These are phyloP conservation scores for Nemotelus nigrinus DNA, from an alignment of 2,888 invertebrate genomes.

Conservation along the genomic window DNA sequence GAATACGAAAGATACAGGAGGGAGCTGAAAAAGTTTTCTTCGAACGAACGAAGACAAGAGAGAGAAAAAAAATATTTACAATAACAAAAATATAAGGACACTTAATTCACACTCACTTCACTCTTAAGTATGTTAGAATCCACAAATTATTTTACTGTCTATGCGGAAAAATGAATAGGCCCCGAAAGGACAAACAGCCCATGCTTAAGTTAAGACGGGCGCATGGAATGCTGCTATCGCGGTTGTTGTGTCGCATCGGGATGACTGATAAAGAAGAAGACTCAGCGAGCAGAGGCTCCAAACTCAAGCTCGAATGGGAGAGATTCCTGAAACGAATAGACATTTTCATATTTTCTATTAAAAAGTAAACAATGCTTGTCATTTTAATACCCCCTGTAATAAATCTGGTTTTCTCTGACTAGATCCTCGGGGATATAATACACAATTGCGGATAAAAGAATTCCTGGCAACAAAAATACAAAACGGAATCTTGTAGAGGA, in stretches of 20 bases:
- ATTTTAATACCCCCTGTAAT: conserved; percentile 37
- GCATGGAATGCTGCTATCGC: no score
- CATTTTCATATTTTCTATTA: conserved; percentile 39
- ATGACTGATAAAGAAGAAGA: no score
- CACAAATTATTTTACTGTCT: conserved; percentile 24
- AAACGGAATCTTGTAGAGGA: no score
- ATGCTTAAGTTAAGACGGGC: no score
- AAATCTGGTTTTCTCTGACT: conserved; percentile 20
- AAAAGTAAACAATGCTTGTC: conserved; percentile 40
- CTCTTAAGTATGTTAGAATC: conserved; percentile 15
- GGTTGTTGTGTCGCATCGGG: no score
- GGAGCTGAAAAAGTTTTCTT: background rate
- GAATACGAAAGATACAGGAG: background rate
- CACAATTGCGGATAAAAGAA: background rate
- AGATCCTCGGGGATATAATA: background rate
- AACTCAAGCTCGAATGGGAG: no score
- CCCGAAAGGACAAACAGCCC: background rate
- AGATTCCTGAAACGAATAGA: background rate
- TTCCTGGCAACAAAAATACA: no score
- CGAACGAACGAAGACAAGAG: background rate
- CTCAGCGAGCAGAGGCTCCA: no score
- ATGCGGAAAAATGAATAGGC: conserved; percentile 14
- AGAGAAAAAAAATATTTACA: background rate
- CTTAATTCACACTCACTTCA: conserved; percentile 23
- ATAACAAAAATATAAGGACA: background rate